Percentiles rank a stretch among this genome's conserved stretches.
Evolutionary conservation across 2,888 invertebrate genomes (phyloP).

Genomic region (Hemicrepidius hirtus): DNA sequence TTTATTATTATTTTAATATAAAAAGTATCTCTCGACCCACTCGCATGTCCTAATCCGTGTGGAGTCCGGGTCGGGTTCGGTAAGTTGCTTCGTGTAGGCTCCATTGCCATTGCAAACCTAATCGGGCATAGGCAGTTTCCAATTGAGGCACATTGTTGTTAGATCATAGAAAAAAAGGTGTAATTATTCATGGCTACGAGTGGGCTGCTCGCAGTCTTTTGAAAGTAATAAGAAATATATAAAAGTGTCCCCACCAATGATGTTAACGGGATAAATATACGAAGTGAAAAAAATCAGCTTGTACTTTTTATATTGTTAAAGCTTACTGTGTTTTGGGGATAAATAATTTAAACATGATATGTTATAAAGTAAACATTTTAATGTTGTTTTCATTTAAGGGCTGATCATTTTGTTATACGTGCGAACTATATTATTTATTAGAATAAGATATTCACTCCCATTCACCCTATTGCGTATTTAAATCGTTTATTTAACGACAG

Average conservation of each 20-base stretch:
- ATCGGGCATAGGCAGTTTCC: conserved; percentile 47
- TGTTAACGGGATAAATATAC: not conserved
- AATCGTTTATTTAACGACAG: no score
- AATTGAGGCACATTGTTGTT: conserved; percentile 46
- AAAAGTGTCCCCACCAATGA: not conserved
- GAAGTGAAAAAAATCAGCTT: not conserved
- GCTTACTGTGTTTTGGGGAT: not conserved
- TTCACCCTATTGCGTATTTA: no score
- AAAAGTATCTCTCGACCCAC: conserved; percentile 45
- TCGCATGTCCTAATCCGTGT: conserved; percentile 44
- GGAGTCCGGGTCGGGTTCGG: conserved; percentile 43
- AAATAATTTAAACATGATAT: no score
- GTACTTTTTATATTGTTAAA: not conserved
- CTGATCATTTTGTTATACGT: no score
- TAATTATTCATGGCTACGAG: conserved; percentile 43
- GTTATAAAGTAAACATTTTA: no score
- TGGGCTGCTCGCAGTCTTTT: conserved; percentile 32
- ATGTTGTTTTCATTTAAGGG: no score
- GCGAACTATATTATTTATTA: no score
- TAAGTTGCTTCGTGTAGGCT: conserved; percentile 40
- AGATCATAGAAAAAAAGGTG: conserved; percentile 38
- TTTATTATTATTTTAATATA: conserved; percentile 39
- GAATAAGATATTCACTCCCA: no score
- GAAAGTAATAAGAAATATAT: conserved; percentile 21
- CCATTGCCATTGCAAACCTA: conserved; percentile 46